These are phyloP conservation scores for Heptranchias perlo DNA, from an alignment of 2,113 vertebrate species.

Conservation along the genomic window DNA sequence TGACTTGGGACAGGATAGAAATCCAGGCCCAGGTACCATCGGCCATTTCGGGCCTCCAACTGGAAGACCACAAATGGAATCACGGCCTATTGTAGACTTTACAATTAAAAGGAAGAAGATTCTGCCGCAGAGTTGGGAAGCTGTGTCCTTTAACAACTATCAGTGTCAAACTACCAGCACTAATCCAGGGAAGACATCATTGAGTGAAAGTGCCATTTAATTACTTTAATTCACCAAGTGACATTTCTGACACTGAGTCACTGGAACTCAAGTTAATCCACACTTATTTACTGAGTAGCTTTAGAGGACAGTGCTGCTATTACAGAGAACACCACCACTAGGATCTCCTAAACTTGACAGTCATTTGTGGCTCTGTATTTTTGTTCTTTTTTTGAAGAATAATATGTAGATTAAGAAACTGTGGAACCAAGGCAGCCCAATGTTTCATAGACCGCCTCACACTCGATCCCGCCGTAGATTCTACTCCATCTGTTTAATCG, in stretches of 20 bases:
- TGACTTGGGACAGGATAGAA: neutral
- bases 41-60: neutral
- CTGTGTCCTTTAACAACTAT: neutral
- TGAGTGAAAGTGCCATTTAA: neutral
- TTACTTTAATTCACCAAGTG: neutral
- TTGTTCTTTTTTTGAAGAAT: neutral
- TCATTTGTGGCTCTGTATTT: no score
- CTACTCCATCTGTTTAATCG: neutral
- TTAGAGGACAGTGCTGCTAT: neutral
- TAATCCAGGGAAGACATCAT: neutral
- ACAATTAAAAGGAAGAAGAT: neutral
- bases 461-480: neutral
- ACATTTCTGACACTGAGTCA: neutral
- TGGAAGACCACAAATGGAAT: neutral
- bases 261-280: neutral
- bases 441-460: no score
- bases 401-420: neutral
- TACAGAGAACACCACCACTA: neutral
- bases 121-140: neutral
- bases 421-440: neutral
- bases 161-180: neutral
- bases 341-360: neutral
- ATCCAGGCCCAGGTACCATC: neutral
- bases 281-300: neutral
- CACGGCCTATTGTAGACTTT: neutral